These are phyloP conservation scores for Callithrix jacchus DNA, from an alignment of 2,113 vertebrate genomes.

Conservation along the genomic window DNA sequence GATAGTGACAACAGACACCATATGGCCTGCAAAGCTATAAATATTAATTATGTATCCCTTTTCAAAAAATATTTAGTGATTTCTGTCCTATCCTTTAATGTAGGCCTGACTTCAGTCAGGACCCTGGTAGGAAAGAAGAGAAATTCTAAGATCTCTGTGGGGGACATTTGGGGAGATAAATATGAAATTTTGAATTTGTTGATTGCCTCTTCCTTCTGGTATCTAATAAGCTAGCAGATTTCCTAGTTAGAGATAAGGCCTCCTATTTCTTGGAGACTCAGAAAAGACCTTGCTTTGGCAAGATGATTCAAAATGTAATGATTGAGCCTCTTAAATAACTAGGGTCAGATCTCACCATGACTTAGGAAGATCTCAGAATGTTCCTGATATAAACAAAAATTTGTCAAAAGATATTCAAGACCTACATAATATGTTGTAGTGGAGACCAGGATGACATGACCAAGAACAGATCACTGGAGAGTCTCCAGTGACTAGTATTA, in stretches of 20 bases:
- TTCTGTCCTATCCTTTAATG: background rate
- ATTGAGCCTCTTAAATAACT: background rate
- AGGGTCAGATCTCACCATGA: background rate
- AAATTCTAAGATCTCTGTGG: background rate
- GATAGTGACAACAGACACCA: background rate
- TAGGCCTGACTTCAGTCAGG: background rate
- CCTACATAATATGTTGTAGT: background rate
- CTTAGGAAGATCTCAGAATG: background rate
- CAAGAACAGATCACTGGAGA: background rate
- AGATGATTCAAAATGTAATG: background rate
- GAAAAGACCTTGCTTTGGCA: background rate
- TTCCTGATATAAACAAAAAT: background rate
- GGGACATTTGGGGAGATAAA: background rate
- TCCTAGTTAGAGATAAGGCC: background rate
- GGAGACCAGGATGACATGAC: background rate
- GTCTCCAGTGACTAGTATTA: background rate
- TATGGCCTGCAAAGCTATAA: background rate
- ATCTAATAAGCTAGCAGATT: background rate
- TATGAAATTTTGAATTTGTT: background rate
- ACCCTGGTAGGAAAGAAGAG: background rate
- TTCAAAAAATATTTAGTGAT: background rate
- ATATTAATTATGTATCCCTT: background rate
- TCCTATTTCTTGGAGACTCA: background rate
- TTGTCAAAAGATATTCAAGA: background rate
- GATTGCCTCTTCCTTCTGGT: background rate